Percentiles rank a stretch among this genome's conserved stretches.
Evolutionary conservation across 2,113 vertebrate genomes (phyloP).

Genomic region (Peromyscus californicus): DNA sequence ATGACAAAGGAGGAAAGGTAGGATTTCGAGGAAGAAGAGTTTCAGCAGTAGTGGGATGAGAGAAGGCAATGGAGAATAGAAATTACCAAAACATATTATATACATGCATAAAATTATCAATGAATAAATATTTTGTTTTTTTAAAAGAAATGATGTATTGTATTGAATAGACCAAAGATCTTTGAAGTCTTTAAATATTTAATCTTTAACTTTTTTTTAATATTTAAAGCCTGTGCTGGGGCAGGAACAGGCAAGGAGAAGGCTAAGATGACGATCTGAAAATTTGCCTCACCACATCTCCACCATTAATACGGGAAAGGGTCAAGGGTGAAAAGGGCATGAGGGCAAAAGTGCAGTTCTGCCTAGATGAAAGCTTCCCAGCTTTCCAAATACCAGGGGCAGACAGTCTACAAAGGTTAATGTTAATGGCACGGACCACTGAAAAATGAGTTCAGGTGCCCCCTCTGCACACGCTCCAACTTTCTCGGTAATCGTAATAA

Average conservation of each 20-base stretch:
- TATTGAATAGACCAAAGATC: neutral
- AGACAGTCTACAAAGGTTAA: constrained; percentile 85
- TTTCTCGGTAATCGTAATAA: constrained; percentile 75
- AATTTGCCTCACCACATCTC: neutral
- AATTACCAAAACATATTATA: neutral
- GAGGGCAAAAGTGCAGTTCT: constrained; percentile 37
- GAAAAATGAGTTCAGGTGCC: constrained; percentile 80
- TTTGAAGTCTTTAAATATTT: neutral
- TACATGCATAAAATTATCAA: neutral
- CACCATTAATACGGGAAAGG: constrained; percentile 46
- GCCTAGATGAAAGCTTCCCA: neutral
- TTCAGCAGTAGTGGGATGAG: neutral
- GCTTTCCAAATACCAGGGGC: constrained; percentile 72
- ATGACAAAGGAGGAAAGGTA: neutral
- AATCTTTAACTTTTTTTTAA: neutral
- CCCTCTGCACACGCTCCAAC: constrained; percentile 55
- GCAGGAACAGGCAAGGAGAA: neutral
- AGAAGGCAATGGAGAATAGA: neutral
- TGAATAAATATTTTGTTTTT: neutral
- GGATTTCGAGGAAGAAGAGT: neutral
- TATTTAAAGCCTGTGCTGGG: neutral
- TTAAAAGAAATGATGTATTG: neutral
- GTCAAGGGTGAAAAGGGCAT: constrained; percentile 57
- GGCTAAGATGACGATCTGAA: neutral
- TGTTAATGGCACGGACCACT: constrained; percentile 77